Evolutionary conservation across 1,140 invertebrate genomes (phyloP).

Genomic region (Drosophila trapezifrons): DNA sequence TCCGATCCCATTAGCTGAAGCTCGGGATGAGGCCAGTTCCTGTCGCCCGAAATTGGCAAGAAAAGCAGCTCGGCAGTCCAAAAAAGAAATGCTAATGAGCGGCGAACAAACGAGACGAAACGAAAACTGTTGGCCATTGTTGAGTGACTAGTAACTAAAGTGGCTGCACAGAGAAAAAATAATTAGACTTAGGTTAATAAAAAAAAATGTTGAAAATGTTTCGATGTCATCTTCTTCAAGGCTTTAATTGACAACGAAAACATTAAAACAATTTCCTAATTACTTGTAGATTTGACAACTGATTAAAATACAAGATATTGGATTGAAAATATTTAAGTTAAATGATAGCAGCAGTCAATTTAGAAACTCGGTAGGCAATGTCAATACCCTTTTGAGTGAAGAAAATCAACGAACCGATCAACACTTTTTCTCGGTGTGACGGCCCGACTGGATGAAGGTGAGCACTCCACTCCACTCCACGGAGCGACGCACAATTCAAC

Average conservation of each 20-base stretch:
- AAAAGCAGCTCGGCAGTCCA: slow-evolving; percentile 36
- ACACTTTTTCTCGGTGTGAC: slow-evolving; percentile 10
- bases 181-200: too few species aligned
- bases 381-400: not conserved
- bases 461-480: slow-evolving; percentile 15
- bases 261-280: too few species aligned
- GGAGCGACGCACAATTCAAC: slow-evolving; percentile 58
- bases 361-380: too few species aligned
- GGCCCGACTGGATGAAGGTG: slow-evolving; percentile 21
- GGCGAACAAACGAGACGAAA: slow-evolving; percentile 36
- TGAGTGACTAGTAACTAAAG: slow-evolving; percentile 38
- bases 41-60: slow-evolving; percentile 49
- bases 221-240: too few species aligned
- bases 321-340: too few species aligned
- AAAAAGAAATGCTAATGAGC: slow-evolving; percentile 53
- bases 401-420: not conserved
- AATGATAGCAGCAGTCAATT: too few species aligned
- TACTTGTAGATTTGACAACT: too few species aligned
- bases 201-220: too few species aligned
- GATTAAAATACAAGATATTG: too few species aligned
- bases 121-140: slow-evolving; percentile 42
- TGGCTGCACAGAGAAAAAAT: slow-evolving; percentile 17
- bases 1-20: slow-evolving; percentile 38
- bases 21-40: slow-evolving; percentile 34
- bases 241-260: too few species aligned